Evolutionary conservation across 2,888 invertebrate genomes (phyloP).

Genomic region (Drosophila putrida): DNA sequence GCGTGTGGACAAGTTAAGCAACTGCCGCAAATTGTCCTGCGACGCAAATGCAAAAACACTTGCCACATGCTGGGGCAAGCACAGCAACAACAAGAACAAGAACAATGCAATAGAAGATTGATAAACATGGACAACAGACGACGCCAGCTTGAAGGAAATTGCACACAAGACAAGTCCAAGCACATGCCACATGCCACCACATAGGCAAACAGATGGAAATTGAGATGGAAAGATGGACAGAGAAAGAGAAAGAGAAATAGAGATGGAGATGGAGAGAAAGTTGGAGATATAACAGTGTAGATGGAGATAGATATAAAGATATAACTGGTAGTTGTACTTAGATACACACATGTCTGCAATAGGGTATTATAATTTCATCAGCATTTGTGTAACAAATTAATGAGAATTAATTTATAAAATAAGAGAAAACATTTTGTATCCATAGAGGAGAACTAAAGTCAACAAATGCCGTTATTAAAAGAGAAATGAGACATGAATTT

Average conservation of each 20-base stretch:
- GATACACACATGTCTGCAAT: neutral
- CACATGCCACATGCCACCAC: constrained; percentile 22
- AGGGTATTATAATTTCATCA: neutral
- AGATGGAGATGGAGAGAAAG: constrained; percentile 5
- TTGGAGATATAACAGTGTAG: constrained; percentile 5
- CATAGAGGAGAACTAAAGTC: too few species aligned
- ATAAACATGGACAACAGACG: constrained; percentile 73
- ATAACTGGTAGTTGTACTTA: neutral
- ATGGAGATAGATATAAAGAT: constrained; percentile 6
- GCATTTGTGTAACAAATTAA: neutral
- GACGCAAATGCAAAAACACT: constrained; percentile 32
- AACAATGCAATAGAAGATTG: constrained; percentile 63
- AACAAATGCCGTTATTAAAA: too few species aligned
- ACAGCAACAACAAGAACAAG: constrained; percentile 36
- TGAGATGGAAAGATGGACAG: neutral
- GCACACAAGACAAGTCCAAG: constrained; percentile 19
- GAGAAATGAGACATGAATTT: too few species aligned
- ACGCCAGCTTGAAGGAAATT: constrained; percentile 32
- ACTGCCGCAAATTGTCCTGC: constrained; percentile 68
- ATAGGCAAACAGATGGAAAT: constrained; percentile 7
- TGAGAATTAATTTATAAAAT: too few species aligned
- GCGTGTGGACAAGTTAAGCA: constrained; percentile 29
- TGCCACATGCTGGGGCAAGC: constrained; percentile 45
- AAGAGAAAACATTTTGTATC: too few species aligned
- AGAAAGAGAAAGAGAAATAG: neutral